These are phyloP conservation scores for Danionella cerebrum DNA, from an alignment of 2,113 vertebrate genomes.

Conservation along the genomic window DNA sequence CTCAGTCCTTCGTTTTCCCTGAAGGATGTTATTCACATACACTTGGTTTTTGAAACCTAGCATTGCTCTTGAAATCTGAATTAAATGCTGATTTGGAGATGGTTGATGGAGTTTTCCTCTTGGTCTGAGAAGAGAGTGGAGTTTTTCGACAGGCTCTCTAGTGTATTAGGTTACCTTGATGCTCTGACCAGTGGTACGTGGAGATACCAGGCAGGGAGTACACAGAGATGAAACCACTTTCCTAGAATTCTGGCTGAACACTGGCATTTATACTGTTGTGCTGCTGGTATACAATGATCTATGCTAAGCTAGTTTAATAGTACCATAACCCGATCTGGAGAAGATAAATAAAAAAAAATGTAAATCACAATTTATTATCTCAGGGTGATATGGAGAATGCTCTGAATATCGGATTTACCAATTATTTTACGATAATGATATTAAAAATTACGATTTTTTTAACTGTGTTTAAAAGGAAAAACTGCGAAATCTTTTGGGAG, in stretches of 20 bases:
- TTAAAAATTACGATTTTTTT: too few species aligned
- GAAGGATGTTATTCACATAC: constrained; percentile 61
- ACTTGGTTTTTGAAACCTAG: constrained; percentile 59
- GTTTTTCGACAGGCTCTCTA: background rate
- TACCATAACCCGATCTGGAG: too few species aligned
- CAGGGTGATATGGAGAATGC: too few species aligned
- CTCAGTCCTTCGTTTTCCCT: constrained; percentile 66
- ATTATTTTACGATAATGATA: too few species aligned
- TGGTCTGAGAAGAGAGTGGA: background rate
- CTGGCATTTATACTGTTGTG: too few species aligned
- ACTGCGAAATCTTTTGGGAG: too few species aligned
- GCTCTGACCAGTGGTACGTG: background rate
- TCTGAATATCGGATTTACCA: too few species aligned
- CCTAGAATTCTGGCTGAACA: background rate
- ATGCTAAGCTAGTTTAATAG: too few species aligned
- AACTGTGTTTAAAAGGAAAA: too few species aligned
- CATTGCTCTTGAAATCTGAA: constrained; percentile 52
- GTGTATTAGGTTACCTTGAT: background rate
- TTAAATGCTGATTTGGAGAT: constrained; percentile 45
- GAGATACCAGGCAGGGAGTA: background rate
- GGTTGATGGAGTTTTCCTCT: constrained; percentile 36
- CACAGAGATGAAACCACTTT: background rate
- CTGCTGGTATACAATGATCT: too few species aligned
- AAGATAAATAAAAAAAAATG: too few species aligned
- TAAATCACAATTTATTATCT: too few species aligned